Percentiles rank a stretch among this genome's conserved stretches.
These are phyloP conservation scores for Popillia japonica DNA, from an alignment of 1,140 invertebrate genomes.

Conservation along the genomic window DNA sequence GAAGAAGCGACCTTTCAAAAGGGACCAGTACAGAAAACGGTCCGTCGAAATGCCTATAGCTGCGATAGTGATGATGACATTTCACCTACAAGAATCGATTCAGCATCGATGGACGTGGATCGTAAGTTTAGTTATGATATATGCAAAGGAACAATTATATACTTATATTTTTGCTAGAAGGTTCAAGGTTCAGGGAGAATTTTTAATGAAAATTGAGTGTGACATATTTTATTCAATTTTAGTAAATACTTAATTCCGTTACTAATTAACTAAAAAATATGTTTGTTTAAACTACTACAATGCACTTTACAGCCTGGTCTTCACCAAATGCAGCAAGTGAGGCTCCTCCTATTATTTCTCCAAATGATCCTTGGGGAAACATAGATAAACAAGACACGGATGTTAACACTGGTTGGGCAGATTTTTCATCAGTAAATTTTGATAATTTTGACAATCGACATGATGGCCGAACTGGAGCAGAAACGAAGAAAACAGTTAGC, in stretches of 20 bases:
- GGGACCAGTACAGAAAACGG: constrained; percentile 54
- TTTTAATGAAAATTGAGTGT: too few species aligned
- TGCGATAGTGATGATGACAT: constrained; percentile 57
- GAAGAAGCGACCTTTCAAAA: constrained; percentile 60
- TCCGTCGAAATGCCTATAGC: constrained; percentile 39
- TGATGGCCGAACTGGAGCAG: constrained; percentile 11
- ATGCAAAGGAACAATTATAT: too few species aligned
- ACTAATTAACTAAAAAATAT: neutral
- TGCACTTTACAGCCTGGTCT: constrained; percentile 50
- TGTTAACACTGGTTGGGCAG: constrained; percentile 51
- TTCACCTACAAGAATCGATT: constrained; percentile 45
- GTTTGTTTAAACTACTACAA: neutral
- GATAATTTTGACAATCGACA: constrained; percentile 47
- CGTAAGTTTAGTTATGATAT: constrained; percentile 52
- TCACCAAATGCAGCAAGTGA: constrained; percentile 46
- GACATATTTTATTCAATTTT: neutral
- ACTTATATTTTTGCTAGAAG: too few species aligned
- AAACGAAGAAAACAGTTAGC: neutral
- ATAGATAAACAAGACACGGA: constrained; percentile 39
- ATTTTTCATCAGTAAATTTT: constrained; percentile 53
- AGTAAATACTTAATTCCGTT: constrained; percentile 23
- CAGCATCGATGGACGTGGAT: constrained; percentile 54
- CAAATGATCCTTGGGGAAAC: constrained; percentile 50
- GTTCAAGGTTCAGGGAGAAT: too few species aligned
- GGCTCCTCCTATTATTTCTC: constrained; percentile 30